Evolutionary conservation across 2,888 invertebrate species (phyloP).

Genomic region (Blastobasis adustella): DNA sequence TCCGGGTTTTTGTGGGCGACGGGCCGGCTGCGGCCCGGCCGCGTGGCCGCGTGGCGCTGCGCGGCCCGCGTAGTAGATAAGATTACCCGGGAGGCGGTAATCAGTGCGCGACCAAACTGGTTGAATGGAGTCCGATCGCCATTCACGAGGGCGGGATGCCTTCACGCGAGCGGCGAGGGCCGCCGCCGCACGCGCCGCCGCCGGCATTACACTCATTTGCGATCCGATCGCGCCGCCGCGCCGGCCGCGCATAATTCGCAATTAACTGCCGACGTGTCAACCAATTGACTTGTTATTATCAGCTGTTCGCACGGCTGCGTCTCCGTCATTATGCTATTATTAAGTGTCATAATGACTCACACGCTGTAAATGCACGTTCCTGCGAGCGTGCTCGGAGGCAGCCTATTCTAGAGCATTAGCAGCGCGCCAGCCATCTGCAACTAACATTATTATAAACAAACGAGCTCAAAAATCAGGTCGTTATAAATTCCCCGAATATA

Average conservation of each 20-base stretch:
- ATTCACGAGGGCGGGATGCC: conserved; percentile 65
- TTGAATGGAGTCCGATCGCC: conserved; percentile 58
- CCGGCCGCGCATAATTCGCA: conserved; percentile 27
- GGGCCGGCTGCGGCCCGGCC: conserved; percentile 26
- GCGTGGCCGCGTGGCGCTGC: conserved; percentile 40
- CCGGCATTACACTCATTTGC: conserved; percentile 22
- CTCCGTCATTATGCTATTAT: conserved; percentile 17
- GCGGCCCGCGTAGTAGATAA: conserved; percentile 61
- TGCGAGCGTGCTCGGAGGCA: too few species aligned
- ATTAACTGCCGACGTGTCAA: conserved; percentile 29
- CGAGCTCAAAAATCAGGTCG: conserved; percentile 26
- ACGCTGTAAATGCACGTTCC: not conserved
- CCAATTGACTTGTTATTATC: conserved; percentile 24
- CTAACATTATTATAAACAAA: conserved; percentile 3
- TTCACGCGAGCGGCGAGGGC: conserved; percentile 62
- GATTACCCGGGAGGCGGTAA: conserved; percentile 60
- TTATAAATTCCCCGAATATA: conserved; percentile 37
- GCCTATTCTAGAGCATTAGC: not conserved
- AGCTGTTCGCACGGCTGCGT: conserved; percentile 28
- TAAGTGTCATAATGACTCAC: conserved; percentile 5
- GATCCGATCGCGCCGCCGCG: conserved; percentile 30
- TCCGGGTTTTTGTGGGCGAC: conserved; percentile 50
- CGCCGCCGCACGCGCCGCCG: conserved; percentile 16
- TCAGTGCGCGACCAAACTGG: conserved; percentile 71
- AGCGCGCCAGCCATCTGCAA: not conserved